phyloP scores from a whole-genome alignment of 2,888 invertebrate genomes.

The Conistra vaccinii region DNA sequence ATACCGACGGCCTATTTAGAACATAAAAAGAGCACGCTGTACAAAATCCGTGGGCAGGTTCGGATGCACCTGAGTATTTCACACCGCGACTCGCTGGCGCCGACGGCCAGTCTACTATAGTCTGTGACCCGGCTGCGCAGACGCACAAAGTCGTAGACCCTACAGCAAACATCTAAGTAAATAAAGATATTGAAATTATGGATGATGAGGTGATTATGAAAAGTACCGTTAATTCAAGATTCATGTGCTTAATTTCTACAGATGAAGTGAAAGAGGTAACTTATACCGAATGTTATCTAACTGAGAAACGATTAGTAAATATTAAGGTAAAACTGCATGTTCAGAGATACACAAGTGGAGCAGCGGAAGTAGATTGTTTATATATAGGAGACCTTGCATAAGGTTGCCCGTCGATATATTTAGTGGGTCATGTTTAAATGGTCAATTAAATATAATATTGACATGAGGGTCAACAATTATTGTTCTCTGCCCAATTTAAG shows the following conservation, averaged over 20 bases:
- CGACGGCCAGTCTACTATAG: constrained; percentile 84
- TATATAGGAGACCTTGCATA: constrained; percentile 24
- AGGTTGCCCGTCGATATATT: constrained; percentile 27
- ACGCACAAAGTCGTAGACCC: constrained; percentile 65
- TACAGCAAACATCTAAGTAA: background rate
- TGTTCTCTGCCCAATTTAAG: constrained; percentile 25
- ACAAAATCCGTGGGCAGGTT: constrained; percentile 88
- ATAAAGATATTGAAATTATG: background rate
- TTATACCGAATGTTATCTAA: background rate
- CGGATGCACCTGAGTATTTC: constrained; percentile 93
- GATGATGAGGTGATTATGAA: background rate
- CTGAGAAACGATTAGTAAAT: background rate
- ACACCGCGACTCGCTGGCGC: constrained; percentile 92
- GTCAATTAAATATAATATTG: constrained; percentile 10
- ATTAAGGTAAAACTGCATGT: background rate
- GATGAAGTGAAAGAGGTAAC: background rate
- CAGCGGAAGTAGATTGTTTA: constrained; percentile 38
- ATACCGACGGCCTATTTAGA: constrained; percentile 48
- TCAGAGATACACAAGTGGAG: constrained; percentile 1
- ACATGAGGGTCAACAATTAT: constrained; percentile 38
- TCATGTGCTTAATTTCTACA: background rate
- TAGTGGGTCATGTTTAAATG: constrained; percentile 32
- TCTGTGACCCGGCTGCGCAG: constrained; percentile 74
- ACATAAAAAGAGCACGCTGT: constrained; percentile 77
- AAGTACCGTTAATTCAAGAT: background rate